These are phyloP conservation scores for Ciona savignyi DNA, from an alignment of 23 tunicate species.

Conservation along the genomic window DNA sequence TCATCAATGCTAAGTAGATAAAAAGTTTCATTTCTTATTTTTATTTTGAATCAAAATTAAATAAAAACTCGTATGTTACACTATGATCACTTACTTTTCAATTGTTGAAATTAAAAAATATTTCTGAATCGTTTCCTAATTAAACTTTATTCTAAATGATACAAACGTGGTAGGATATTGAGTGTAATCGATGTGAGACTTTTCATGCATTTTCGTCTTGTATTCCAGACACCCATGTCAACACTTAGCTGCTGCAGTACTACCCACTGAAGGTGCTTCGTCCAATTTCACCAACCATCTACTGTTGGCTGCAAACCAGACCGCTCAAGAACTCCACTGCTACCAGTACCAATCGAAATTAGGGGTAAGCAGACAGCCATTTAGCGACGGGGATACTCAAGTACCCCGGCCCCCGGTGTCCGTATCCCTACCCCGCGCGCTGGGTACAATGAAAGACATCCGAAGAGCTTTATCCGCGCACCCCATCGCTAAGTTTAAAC, in stretches of 20 bases:
- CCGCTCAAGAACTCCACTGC: constrained; percentile 4
- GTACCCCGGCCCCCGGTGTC: background rate
- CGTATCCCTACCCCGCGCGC: background rate
- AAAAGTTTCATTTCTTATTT: no score
- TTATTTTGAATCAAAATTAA: no score
- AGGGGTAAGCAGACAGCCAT: background rate
- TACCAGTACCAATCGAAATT: background rate
- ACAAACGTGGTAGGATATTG: no score
- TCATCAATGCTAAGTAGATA: no score
- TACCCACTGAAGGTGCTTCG: background rate
- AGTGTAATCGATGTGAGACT: no score
- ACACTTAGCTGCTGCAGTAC: background rate
- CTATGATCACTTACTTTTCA: no score
- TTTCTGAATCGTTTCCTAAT: background rate
- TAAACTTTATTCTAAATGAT: no score
- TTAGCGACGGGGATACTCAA: background rate
- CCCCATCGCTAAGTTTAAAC: background rate
- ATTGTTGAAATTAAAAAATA: no score
- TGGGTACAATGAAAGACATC: background rate
- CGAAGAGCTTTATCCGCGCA: background rate
- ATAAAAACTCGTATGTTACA: no score
- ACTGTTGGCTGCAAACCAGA: constrained; percentile 9
- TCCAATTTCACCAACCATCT: background rate
- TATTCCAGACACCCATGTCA: constrained; percentile 20
- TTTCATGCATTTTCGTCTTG: no score